Evolutionary conservation across 2,797 vertebrate species (phyloP), one percentile per base, ranked within the genome.

Genomic region (Macrochelys suwanniensis): DNA sequence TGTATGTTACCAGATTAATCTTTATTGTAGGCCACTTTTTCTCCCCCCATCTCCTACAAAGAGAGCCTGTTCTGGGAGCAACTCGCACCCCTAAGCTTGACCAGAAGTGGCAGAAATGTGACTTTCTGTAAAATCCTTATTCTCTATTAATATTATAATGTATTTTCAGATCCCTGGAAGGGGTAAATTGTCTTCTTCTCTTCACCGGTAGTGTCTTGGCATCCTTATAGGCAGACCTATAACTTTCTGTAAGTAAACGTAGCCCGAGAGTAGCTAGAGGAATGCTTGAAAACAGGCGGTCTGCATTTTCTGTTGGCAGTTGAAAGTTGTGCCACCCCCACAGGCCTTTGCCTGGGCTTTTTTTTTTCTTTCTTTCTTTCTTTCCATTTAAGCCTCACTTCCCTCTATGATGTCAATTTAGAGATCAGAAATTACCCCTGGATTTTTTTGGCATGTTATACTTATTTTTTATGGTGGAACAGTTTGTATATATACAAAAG

Each of bases 101-200:
- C 80, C 25, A 6, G 68, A 53, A 89, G 17, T 1, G 2, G 80
- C 82, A 91, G 84, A 84, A 5, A 19, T 4, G 11, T 82, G 50
- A 51, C 17, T 74, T 95, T 65, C 80, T 85, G 2, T 87, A 89
- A 96, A 68, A 95, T 85, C 57, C 51, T 33, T 89, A 88, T 42
- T 89, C 65, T 91, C 61, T 59, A 25, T 90, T 92, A 83, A 94
- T 95, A 85, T 95, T 93, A 90, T 84, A 88, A 31, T 56, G 11
- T n/a, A 80, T 71, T 84, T 74, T 77, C 45, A 15, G 57, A 85
- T 87, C 79, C 5, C 50, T 88, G 87, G 53, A 82, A 91, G 59
- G 45, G 33, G 1, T 76, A 84, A 50, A 68, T 33, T 82, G 19
- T 80, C 54, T 88, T 47, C 9, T 25, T 90, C 65, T 74, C 71